Evolutionary conservation across 1,140 invertebrate genomes (phyloP), one percentile per base, ranked within the genome.

Genomic region (Lucilia cuprina): DNA sequence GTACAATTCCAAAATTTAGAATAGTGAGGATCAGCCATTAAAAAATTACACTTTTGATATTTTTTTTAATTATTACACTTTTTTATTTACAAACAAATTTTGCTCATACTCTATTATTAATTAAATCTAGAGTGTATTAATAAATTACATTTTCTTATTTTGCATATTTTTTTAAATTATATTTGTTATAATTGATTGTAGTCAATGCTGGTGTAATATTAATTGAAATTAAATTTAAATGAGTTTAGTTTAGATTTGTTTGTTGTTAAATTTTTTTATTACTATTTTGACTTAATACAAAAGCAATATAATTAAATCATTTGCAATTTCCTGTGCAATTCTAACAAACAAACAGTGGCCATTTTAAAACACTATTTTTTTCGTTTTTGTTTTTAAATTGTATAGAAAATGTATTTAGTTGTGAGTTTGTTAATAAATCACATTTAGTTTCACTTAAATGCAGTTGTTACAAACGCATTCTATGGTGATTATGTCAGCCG

Each of bases 271-370:
- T 19, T 78, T 78, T 19, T 21, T 60, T 60, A n/a, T 60, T 60
- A 60, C 2, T 60, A 5, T 60, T 60, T 60, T 60, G n/a, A n/a
- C 14, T 60, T 0, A 78, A 78, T 19, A 49, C 74, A 80, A 50
- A 78, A 30, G 77, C 77, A 80, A 80, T 83, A 50, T 30, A 83
- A 83, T 83, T 83, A 83, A 70, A 65, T 83, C 55, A 83, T 83
- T 83, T 83, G 82, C 82, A 74, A 83, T 83, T 83, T 83, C 82
- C 82, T 83, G 82, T 74, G 82, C 21, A 49, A 49, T 25, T 80
- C 77, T 80, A 10, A 80, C 30, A 49, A 49, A 19, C 19, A 55
- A 55, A 55, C 50, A 55, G 50, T 41, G 55, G 9, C n/a, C 65
- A 25, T 70, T 21, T 19, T 21, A 55, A 55, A 13, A 55, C 7